Percentiles rank a stretch among this genome's conserved stretches.
phyloP scores from a whole-genome alignment of 1,140 invertebrate genomes.

The Trichonephila clavipes region DNA sequence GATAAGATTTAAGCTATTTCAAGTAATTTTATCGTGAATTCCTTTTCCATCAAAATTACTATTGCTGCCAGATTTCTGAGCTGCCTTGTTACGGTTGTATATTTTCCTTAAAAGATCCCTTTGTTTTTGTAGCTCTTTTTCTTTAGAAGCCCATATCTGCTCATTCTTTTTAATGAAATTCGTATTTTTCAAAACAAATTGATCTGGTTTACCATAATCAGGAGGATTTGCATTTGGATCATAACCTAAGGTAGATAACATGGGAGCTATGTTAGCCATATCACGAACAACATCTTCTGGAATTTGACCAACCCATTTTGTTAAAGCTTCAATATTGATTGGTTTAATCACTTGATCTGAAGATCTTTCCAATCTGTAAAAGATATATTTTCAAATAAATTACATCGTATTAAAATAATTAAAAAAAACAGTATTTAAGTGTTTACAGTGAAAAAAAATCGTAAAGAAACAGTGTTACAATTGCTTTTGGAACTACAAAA shows the following conservation, averaged over 20 bases:
- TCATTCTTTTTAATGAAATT: constrained; percentile 82
- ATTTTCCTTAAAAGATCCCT: constrained; percentile 77
- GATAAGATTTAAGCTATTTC: not conserved
- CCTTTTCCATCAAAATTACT: constrained; percentile 28
- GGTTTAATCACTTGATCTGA: constrained; percentile 99
- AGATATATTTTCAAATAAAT: constrained; percentile 60
- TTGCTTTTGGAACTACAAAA: too few relatives aligned
- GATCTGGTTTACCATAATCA: constrained; percentile 93
- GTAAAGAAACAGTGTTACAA: too few relatives aligned
- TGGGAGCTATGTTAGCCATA: constrained; percentile 95
- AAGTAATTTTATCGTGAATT: constrained; percentile 60
- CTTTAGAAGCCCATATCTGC: constrained; percentile 81
- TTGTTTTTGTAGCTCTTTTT: constrained; percentile 79
- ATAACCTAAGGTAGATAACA: constrained; percentile 94
- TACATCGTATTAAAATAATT: too few relatives aligned
- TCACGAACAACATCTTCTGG: constrained; percentile 94
- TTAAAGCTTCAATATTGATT: constrained; percentile 96
- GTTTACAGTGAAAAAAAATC: too few relatives aligned
- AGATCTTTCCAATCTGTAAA: constrained; percentile 94
- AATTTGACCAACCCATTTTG: constrained; percentile 97
- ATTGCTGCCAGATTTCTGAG: constrained; percentile 6
- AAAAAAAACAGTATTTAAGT: too few relatives aligned
- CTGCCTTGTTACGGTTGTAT: constrained; percentile 23
- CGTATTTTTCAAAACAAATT: constrained; percentile 92
- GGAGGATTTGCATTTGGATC: constrained; percentile 97